Evolutionary conservation across 1,140 invertebrate genomes (phyloP).

Genomic region (Dufourea novaeangliae): DNA sequence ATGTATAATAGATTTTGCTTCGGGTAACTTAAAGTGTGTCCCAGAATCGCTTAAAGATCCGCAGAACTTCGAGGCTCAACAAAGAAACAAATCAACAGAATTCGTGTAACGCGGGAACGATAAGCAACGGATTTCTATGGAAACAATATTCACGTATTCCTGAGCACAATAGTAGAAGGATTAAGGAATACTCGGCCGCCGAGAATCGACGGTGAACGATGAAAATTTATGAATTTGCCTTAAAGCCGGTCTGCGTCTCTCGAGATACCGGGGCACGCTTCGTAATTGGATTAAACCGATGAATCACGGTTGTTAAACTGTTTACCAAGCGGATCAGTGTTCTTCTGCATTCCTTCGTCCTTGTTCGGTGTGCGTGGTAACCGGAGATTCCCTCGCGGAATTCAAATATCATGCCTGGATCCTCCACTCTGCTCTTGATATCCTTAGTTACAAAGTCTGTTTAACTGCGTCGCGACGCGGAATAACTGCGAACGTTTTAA

Average conservation of each 20-base stretch:
- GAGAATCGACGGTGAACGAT: conserved; percentile 30
- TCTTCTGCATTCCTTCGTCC: conserved; percentile 20
- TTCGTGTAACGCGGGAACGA: background rate
- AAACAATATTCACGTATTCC: background rate
- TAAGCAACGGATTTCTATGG: background rate
- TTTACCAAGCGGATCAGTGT: conserved; percentile 42
- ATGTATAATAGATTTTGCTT: too few species aligned
- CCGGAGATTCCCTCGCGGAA: background rate
- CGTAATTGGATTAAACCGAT: conserved; percentile 62
- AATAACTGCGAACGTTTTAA: background rate
- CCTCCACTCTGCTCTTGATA: background rate
- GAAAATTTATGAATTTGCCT: conserved; percentile 57
- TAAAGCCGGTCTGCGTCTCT: conserved; percentile 20
- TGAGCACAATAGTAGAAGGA: background rate
- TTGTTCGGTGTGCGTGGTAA: background rate
- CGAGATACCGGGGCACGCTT: conserved; percentile 24
- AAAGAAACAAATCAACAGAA: background rate
- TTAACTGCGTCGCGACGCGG: background rate
- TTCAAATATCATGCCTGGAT: background rate
- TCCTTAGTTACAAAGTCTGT: background rate
- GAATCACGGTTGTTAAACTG: conserved; percentile 56
- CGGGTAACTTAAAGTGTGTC: background rate
- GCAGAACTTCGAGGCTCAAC: background rate
- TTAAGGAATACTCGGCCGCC: background rate
- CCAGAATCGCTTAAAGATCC: background rate